Base-by-base conservation (phyloP, 2,888 invertebrate genomes). In the Elegia similella region DNA sequence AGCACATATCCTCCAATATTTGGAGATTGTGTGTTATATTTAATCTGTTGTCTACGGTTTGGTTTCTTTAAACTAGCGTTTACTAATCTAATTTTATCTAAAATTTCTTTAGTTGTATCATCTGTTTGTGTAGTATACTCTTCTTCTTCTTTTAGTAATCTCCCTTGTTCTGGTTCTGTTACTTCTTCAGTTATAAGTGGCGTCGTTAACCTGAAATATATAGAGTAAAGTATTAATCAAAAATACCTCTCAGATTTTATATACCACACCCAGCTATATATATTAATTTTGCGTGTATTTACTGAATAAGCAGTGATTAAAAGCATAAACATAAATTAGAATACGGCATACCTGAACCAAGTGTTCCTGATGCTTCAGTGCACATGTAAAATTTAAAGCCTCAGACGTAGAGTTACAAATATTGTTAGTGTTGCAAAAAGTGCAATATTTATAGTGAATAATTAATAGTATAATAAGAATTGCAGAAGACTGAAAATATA, bases 1-100 rank as follows among this genome's bases (percentile, higher is more conserved):
- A 88, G 70, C 0, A 76, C 71, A 42, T 83, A 84, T 52, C 69
- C 74, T 44, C 73, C 77, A 2, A 72, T 76, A 7, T 75, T 66
- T 48, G 78, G 75, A 12, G 78, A 76, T 48, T 76, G 73, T 7
- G 73, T 69, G 44, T 82, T 82, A 66, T 75, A 81, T 53, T 78
- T 78, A 0, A 75, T 66, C 58, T 78, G 80, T 56, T 75, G 76
- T 60, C 75, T 73, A 61, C 70, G 78, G 23, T 71, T 67, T 43
- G 86, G 76, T 81, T 90, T 80, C 70, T 86, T 72, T 5, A 90
- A 63, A 16, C 85, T 84, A 48, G 87, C 83, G 67, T 94, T 94
- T 5, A 93, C 84, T 59, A 84, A 80, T 67, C 86, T 88, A 60
- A 93, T 93, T 79, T 93, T 93, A 42, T 92, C 86, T 30, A 93